phyloP scores from a whole-genome alignment of 2,888 invertebrate species.

The Stomorhina lunata region DNA sequence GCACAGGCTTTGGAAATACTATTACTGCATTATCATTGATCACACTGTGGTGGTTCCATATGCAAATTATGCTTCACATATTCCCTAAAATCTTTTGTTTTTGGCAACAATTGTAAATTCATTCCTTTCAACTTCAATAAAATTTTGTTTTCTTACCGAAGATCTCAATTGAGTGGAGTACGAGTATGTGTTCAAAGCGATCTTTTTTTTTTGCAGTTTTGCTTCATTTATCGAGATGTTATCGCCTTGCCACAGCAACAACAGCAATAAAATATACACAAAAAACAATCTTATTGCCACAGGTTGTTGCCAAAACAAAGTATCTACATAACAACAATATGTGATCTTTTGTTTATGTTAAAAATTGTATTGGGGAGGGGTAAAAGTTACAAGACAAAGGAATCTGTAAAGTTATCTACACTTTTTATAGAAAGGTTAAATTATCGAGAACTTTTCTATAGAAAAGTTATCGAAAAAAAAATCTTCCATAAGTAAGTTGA shows the following conservation, averaged over 20 bases:
- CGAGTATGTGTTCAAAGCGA: constrained; percentile 54
- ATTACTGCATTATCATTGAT: constrained; percentile 64
- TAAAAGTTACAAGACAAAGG: neutral
- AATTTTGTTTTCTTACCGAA: constrained; percentile 59
- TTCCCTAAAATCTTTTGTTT: constrained; percentile 59
- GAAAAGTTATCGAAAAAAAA: too few relatives aligned
- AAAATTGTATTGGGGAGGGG: constrained; percentile 4
- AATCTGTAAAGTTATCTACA: too few relatives aligned
- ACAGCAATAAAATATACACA: neutral
- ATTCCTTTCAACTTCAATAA: constrained; percentile 66
- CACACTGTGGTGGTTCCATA: constrained; percentile 77
- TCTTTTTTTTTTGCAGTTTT: constrained; percentile 19
- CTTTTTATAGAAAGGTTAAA: too few relatives aligned
- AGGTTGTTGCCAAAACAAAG: constrained; percentile 63
- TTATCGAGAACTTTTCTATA: too few relatives aligned
- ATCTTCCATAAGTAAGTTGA: constrained; percentile 21
- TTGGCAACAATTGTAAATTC: constrained; percentile 47
- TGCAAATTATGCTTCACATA: constrained; percentile 73
- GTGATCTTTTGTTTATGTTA: constrained; percentile 52
- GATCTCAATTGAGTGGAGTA: constrained; percentile 65
- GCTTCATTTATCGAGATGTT: too few relatives aligned
- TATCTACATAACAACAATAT: constrained; percentile 60
- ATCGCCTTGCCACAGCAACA: constrained; percentile 22
- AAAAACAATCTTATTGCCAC: constrained; percentile 62
- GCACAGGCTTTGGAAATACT: constrained; percentile 67